Evolutionary conservation across 2,888 invertebrate genomes (phyloP).

Genomic region (Acanthosepion pharaonis): DNA sequence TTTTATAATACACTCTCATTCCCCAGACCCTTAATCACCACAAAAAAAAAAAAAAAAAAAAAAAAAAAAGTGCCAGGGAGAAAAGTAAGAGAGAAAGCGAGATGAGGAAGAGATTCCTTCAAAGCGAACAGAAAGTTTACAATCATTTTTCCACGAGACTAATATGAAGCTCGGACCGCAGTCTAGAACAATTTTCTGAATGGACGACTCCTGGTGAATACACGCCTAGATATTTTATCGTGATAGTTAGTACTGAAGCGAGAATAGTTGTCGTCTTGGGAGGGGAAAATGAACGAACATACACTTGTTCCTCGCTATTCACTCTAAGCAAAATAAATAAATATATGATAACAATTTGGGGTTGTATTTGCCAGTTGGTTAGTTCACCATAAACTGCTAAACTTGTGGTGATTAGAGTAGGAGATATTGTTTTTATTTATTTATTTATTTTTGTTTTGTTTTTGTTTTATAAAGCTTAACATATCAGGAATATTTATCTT

Average conservation of each 20-base stretch:
- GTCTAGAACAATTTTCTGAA: not conserved
- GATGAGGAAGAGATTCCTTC: not conserved
- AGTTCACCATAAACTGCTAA: too few species aligned
- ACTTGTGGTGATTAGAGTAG: too few species aligned
- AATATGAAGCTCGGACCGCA: not conserved
- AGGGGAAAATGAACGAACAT: not conserved
- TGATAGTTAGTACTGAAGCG: conserved; percentile 6
- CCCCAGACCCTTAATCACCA: not conserved
- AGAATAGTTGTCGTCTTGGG: not conserved
- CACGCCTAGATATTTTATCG: conserved; percentile 16
- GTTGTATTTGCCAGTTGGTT: too few species aligned
- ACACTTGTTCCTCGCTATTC: not conserved
- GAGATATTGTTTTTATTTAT: too few species aligned
- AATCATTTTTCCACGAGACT: not conserved
- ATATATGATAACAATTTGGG: too few species aligned
- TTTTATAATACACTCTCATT: not conserved
- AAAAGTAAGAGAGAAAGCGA: not conserved
- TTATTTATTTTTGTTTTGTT: too few species aligned
- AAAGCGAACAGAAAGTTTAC: too few species aligned
- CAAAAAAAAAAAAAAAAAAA: not conserved
- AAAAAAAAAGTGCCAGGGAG: not conserved
- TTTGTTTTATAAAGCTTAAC: too few species aligned
- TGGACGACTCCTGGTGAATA: not conserved
- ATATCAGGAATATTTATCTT: too few species aligned
- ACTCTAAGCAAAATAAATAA: not conserved